A percentile compares a stretch with the other conserved stretches of the same genome.
Conservation (phyloP, 2,113 vertebrate species). For the Podarcis cretensis region DNA sequence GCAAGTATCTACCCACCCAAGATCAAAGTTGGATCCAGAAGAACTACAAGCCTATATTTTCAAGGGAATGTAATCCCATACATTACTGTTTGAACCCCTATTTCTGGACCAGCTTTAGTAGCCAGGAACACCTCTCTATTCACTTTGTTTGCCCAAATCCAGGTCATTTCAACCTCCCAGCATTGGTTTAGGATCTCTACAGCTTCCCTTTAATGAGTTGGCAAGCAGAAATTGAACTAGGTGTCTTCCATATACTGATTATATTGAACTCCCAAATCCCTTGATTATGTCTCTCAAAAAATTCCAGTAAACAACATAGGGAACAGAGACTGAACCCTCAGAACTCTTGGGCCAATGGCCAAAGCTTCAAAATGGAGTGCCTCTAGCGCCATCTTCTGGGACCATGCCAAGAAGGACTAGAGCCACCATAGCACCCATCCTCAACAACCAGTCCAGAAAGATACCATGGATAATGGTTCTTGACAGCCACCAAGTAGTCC, state of each 20-base stretch:
- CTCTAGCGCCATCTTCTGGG: too few species aligned
- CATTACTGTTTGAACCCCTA: neutral
- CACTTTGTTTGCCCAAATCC: neutral
- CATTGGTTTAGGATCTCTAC: too few species aligned
- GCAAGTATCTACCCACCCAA: neutral
- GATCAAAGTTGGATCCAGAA: neutral
- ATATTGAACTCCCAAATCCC: neutral
- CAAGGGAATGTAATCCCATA: neutral
- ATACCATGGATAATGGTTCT: too few species aligned
- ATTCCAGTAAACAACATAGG: neutral
- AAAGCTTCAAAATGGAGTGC: too few species aligned
- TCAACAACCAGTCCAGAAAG: too few species aligned
- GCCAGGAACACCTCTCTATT: neutral
- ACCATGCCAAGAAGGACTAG: too few species aligned
- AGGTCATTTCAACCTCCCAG: neutral
- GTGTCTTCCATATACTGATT: neutral
- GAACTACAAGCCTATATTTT: neutral
- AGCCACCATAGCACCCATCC: too few species aligned
- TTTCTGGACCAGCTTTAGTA: neutral
- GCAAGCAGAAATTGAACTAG: neutral
- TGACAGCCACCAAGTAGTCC: too few species aligned
- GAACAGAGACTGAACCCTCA: neutral
- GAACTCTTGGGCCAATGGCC: neutral
- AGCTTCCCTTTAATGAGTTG: neutral
- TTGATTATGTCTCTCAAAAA: too few species aligned